These are phyloP conservation scores for Tinea trinotella DNA, from an alignment of 2,888 invertebrate species.

Conservation along the genomic window DNA sequence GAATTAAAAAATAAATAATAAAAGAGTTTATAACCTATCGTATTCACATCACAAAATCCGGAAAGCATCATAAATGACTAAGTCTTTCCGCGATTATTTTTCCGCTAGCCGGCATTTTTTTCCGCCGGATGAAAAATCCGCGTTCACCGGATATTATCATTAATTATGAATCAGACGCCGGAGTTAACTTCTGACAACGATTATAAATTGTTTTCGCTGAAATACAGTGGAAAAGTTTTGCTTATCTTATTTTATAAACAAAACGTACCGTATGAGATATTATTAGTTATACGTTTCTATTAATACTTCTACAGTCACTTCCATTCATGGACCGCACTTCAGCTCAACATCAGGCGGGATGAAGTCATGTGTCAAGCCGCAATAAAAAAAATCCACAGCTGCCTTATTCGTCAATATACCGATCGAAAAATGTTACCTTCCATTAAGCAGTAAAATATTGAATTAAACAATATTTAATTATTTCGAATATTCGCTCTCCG, in stretches of 20 bases:
- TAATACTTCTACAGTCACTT: too few relatives aligned
- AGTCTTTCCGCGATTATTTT: constrained; percentile 54
- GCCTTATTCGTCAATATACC: too few relatives aligned
- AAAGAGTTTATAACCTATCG: constrained; percentile 22
- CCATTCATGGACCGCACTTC: too few relatives aligned
- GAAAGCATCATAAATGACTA: constrained; percentile 51
- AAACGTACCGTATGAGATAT: too few relatives aligned
- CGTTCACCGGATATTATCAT: constrained; percentile 65
- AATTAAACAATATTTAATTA: too few relatives aligned
- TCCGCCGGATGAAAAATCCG: constrained; percentile 53
- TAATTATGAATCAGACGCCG: constrained; percentile 61
- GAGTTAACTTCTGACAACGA: constrained; percentile 40
- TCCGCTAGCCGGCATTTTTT: constrained; percentile 49
- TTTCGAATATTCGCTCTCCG: too few relatives aligned
- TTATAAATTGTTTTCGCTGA: constrained; percentile 37
- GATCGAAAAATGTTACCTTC: too few relatives aligned
- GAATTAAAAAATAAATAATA: constrained; percentile 1
- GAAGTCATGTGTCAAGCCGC: too few relatives aligned
- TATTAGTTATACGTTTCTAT: too few relatives aligned
- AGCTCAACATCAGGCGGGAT: too few relatives aligned
- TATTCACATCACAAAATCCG: constrained; percentile 29
- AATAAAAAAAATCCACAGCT: too few relatives aligned
- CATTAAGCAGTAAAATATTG: too few relatives aligned
- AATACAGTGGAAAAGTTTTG: background rate
- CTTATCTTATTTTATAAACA: background rate